Conservation (phyloP, 2,888 invertebrate genomes). For the Calliopum simillimum region DNA sequence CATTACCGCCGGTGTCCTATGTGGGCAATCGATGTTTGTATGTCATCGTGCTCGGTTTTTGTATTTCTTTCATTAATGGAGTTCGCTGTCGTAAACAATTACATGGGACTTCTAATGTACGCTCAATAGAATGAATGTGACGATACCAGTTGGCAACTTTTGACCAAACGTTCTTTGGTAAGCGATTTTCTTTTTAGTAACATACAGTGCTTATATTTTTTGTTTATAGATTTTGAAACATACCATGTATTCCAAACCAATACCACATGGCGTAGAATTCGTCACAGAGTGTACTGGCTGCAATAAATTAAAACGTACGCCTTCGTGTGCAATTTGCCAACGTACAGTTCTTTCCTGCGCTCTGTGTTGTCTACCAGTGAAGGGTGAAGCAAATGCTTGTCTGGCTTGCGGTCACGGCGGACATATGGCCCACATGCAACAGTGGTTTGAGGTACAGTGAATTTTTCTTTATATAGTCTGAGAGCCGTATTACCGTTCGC, state of each 20-base stretch:
- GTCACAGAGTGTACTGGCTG: constrained; percentile 80
- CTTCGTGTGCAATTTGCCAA: constrained; percentile 80
- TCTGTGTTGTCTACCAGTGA: constrained; percentile 87
- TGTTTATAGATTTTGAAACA: constrained; percentile 74
- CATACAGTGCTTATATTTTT: constrained; percentile 10
- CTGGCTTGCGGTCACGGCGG: constrained; percentile 94
- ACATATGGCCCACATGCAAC: constrained; percentile 84
- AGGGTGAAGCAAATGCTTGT: constrained; percentile 88
- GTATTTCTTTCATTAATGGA: no score
- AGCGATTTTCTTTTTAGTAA: background rate
- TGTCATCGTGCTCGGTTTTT: no score
- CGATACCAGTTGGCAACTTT: constrained; percentile 82
- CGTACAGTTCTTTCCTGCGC: constrained; percentile 82
- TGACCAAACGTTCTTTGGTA: constrained; percentile 78
- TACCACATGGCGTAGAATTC: constrained; percentile 78
- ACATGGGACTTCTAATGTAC: no score
- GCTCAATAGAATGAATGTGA: no score
- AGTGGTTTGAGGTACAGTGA: constrained; percentile 76
- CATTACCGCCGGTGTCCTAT: no score
- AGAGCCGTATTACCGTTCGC: no score
- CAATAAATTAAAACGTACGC: constrained; percentile 74
- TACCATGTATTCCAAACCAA: constrained; percentile 68
- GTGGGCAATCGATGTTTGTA: no score
- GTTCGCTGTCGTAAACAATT: no score
- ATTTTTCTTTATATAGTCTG: no score